A percentile compares a stretch with the other conserved stretches of the same genome.
phyloP scores from a whole-genome alignment of 2,888 invertebrate genomes.

The Rhagium mordax region DNA sequence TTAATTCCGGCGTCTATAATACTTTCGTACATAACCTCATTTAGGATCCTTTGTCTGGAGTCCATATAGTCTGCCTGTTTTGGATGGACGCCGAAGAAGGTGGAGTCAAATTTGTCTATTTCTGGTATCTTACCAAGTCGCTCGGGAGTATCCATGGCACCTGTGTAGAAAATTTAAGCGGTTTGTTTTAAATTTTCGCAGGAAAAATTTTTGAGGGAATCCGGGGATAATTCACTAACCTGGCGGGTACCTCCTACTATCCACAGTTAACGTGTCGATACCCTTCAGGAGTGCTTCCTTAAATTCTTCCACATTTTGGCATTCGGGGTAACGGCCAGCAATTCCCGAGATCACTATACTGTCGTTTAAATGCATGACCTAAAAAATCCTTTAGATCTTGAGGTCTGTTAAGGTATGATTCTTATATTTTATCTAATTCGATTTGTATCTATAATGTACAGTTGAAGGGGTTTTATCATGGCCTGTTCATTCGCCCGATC shows the following conservation, averaged over 20 bases:
- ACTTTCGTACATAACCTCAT: slow-evolving; percentile 56
- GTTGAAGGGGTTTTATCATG: too few species aligned
- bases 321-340: slow-evolving; percentile 76
- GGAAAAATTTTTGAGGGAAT: too few species aligned
- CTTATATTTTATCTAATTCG: too few species aligned
- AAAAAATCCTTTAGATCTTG: not conserved
- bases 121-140: slow-evolving; percentile 50
- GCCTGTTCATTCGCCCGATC: too few species aligned
- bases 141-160: slow-evolving; percentile 37
- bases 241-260: slow-evolving; percentile 82
- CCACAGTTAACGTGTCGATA: slow-evolving; percentile 81
- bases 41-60: slow-evolving; percentile 54
- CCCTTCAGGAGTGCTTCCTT: slow-evolving; percentile 72
- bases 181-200: too few species aligned
- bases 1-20: slow-evolving; percentile 59
- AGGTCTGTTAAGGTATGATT: not conserved
- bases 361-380: slow-evolving; percentile 21
- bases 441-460: too few species aligned
- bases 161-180: not conserved
- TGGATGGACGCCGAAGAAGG: slow-evolving; percentile 55
- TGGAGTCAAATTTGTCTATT: slow-evolving; percentile 56
- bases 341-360: slow-evolving; percentile 71
- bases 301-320: slow-evolving; percentile 75
- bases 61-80: slow-evolving; percentile 56
- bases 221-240: too few species aligned